Evolutionary conservation across 1,140 invertebrate species (phyloP).

Genomic region (Lepidurus apus): DNA sequence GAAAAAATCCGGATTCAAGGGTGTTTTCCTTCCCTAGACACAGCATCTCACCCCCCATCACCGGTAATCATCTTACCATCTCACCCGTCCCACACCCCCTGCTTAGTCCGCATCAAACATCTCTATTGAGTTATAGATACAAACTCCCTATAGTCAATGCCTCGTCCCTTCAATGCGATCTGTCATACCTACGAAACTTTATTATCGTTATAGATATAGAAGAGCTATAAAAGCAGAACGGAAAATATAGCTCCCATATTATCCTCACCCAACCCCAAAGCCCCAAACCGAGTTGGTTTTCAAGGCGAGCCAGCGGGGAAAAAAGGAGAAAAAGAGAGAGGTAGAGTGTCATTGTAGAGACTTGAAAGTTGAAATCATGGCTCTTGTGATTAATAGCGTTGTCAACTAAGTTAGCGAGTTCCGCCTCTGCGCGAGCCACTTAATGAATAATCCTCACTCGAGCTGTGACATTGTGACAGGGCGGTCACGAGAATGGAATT

Average conservation of each 20-base stretch:
- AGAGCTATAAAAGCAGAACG: background rate
- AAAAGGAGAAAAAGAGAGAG: background rate
- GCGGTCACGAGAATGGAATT: conserved; percentile 1
- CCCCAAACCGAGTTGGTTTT: background rate
- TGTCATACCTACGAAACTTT: background rate
- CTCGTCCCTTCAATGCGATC: background rate
- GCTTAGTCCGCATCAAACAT: conserved; percentile 15
- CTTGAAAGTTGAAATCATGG: background rate
- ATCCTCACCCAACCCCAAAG: background rate
- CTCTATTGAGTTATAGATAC: conserved; percentile 19
- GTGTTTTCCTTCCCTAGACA: conserved; percentile 14
- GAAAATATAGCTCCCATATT: background rate
- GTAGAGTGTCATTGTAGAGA: background rate
- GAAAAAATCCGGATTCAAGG: background rate
- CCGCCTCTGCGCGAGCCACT: conserved; percentile 19
- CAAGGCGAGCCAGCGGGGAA: background rate
- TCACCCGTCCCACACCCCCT: conserved; percentile 6
- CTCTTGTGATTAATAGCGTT: background rate
- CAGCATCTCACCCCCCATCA: conserved; percentile 11
- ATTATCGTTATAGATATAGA: conserved; percentile 5
- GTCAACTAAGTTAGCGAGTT: background rate
- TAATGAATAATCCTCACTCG: conserved; percentile 12
- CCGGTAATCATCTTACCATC: conserved; percentile 18
- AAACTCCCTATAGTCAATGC: conserved; percentile 8
- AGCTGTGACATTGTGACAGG: background rate